phyloP scores from a whole-genome alignment of 2,888 invertebrate species.

The Candidula unifasciata region DNA sequence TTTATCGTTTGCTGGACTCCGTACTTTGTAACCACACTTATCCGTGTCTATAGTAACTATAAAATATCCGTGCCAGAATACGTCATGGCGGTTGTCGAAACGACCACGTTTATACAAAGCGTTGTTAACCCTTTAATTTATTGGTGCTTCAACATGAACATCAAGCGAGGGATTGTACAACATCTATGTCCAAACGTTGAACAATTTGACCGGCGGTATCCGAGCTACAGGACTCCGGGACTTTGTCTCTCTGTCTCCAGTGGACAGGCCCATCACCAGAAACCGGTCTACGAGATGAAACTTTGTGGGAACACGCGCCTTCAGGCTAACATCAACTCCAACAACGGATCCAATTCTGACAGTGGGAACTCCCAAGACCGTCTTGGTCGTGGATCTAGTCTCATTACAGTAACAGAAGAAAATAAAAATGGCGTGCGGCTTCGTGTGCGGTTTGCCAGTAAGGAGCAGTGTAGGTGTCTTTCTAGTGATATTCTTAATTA shows the following conservation, averaged over 20 bases:
- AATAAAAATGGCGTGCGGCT: conserved; percentile 70
- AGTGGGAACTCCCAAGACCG: conserved; percentile 58
- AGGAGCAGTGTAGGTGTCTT: conserved; percentile 56
- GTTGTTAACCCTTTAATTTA: conserved; percentile 79
- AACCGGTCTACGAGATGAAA: conserved; percentile 33
- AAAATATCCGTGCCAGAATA: conserved; percentile 70
- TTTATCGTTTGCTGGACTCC: conserved; percentile 79
- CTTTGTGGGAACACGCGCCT: conserved; percentile 36
- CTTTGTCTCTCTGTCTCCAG: conserved; percentile 56
- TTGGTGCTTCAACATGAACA: conserved; percentile 78
- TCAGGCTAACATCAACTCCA: conserved; percentile 24
- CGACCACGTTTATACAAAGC: conserved; percentile 75
- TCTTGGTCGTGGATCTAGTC: conserved; percentile 36
- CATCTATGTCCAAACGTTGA: conserved; percentile 62
- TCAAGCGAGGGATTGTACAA: conserved; percentile 67
- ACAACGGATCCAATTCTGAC: conserved; percentile 55
- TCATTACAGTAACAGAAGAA: conserved; percentile 65
- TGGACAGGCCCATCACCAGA: conserved; percentile 47
- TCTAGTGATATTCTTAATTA: conserved; percentile 42
- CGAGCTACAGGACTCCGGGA: conserved; percentile 53
- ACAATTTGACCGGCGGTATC: conserved; percentile 34
- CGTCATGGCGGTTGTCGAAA: conserved; percentile 77
- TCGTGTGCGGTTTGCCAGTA: conserved; percentile 67
- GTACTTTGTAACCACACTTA: conserved; percentile 78
- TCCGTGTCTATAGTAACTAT: conserved; percentile 78